These are phyloP conservation scores for Trisateles emortualis DNA, from an alignment of 2,888 invertebrate species.

Conservation along the genomic window DNA sequence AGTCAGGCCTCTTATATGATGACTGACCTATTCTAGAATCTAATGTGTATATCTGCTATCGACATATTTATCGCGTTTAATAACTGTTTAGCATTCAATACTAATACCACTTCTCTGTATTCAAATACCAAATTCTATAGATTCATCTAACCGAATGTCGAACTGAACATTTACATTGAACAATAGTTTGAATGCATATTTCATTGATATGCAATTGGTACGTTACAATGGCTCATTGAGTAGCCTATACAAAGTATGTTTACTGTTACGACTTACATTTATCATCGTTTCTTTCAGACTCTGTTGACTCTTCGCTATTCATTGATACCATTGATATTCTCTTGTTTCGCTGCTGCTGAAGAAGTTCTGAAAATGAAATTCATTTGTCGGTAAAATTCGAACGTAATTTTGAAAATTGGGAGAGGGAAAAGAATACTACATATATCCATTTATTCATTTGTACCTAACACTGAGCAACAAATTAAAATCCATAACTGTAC, in stretches of 20 bases:
- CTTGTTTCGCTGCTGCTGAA: slow-evolving; percentile 77
- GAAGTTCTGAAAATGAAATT: slow-evolving; percentile 69
- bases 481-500: too few species aligned
- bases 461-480: too few species aligned
- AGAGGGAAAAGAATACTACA: too few species aligned
- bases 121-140: neutral
- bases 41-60: neutral
- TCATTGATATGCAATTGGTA: too few species aligned
- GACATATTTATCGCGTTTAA: neutral
- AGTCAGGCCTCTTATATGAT: too few species aligned
- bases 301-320: slow-evolving; percentile 75
- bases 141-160: too few species aligned
- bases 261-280: slow-evolving; percentile 71
- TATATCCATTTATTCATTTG: too few species aligned
- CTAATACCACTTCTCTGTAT: neutral
- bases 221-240: too few species aligned
- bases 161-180: too few species aligned
- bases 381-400: neutral
- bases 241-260: too few species aligned
- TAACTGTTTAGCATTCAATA: neutral
- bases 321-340: slow-evolving; percentile 78
- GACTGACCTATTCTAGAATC: slow-evolving; percentile 1
- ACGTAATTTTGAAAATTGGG: too few species aligned
- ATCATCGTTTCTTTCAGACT: slow-evolving; percentile 75
- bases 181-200: too few species aligned